Percentiles rank a stretch among this genome's conserved stretches.
phyloP scores from a whole-genome alignment of 2,113 vertebrate genomes.

The Poecile atricapillus region DNA sequence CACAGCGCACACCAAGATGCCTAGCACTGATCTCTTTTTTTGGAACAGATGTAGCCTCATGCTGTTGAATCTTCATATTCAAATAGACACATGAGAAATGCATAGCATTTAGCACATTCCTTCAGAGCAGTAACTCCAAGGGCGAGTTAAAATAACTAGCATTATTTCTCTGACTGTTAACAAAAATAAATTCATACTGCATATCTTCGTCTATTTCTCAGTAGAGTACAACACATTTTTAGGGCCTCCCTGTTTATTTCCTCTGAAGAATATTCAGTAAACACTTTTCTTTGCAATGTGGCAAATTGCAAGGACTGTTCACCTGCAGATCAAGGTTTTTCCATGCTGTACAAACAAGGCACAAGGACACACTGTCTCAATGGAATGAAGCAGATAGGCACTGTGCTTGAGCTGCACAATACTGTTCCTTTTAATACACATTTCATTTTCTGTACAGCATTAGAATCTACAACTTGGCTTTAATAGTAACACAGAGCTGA shows the following conservation, averaged over 20 bases:
- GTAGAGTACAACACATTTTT: background rate
- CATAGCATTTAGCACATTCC: constrained; percentile 32
- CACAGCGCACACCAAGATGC: background rate
- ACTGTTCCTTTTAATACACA: background rate
- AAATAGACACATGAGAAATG: constrained; percentile 43
- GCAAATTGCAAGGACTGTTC: background rate
- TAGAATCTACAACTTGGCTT: background rate
- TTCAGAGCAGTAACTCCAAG: constrained; percentile 28
- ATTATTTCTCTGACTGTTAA: constrained; percentile 35
- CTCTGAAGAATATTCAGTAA: background rate
- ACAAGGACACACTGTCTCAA: accelerated
- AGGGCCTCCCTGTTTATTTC: background rate
- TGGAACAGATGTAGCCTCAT: constrained; percentile 40
- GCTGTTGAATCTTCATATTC: constrained; percentile 51
- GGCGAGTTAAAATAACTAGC: constrained; percentile 26
- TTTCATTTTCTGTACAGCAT: background rate
- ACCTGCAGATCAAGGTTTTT: background rate
- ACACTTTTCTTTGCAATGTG: background rate
- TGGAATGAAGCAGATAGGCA: background rate
- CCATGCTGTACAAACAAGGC: background rate
- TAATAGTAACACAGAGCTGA: background rate
- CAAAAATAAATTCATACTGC: constrained; percentile 20
- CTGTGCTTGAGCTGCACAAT: background rate
- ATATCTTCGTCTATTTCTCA: background rate
- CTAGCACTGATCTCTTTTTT: background rate